Percentiles rank a stretch among this genome's conserved stretches.
These are phyloP conservation scores for Drosophila prostipennis DNA, from an alignment of 2,888 invertebrate genomes.

Conservation along the genomic window DNA sequence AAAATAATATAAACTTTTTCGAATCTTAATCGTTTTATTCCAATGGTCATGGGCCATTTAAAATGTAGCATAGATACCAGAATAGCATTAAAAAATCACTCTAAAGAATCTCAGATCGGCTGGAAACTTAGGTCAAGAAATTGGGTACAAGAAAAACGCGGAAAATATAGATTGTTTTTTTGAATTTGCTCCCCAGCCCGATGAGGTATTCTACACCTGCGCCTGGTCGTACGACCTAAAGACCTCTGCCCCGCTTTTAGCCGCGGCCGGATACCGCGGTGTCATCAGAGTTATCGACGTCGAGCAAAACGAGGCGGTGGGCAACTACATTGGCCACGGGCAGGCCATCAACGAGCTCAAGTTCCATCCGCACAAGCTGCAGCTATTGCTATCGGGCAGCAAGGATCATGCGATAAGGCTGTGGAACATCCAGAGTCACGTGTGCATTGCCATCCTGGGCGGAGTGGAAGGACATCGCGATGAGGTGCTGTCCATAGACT, in stretches of 20 bases:
- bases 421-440: slow-evolving; percentile 97
- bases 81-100: no score
- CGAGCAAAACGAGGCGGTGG: slow-evolving; percentile 91
- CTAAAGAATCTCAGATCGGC: no score
- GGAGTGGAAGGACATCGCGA: slow-evolving; percentile 98
- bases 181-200: slow-evolving; percentile 86
- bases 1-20: no score
- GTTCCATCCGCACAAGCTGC: slow-evolving; percentile 95
- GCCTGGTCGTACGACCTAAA: slow-evolving; percentile 96
- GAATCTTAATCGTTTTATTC: no score
- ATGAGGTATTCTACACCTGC: slow-evolving; percentile 98
- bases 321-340: slow-evolving; percentile 95
- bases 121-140: background rate
- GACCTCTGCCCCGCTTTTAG: slow-evolving; percentile 91
- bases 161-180: background rate
- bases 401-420: slow-evolving; percentile 95
- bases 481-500: slow-evolving; percentile 95
- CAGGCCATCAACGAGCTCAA: slow-evolving; percentile 96
- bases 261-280: slow-evolving; percentile 96
- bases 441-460: slow-evolving; percentile 97
- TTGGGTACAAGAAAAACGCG: accelerated
- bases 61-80: no score
- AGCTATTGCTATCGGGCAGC: slow-evolving; percentile 90
- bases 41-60: no score
- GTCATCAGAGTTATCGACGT: slow-evolving; percentile 96